Evolutionary conservation across 2,888 invertebrate genomes (phyloP), one percentile per base, ranked within the genome.

Genomic region (Neria commutata): DNA sequence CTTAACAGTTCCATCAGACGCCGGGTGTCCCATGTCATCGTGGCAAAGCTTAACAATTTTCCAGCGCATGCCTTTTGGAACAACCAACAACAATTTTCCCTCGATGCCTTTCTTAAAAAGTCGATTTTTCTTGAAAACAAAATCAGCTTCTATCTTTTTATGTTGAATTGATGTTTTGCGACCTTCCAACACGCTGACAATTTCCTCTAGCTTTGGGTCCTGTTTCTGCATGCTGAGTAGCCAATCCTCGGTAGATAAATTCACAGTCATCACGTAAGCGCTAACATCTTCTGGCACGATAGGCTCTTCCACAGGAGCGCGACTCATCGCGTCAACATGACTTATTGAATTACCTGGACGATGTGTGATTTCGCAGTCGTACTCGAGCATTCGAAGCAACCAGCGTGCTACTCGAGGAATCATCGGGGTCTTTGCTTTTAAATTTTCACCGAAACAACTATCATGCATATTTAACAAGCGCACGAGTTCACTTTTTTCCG

Each of bases 11-110:
- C 56, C 58, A 2, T 62, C 58, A 14, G 56, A 49, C 10, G 54
- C 49, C 11, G 48, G 53, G n/a, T 64, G 64, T 4, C 57, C 64
- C 10, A 53, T 10, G 11, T 64, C 53, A 8, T 64, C 61, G 4
- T 62, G 64, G 29, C 48, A 52, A 4, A 14, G 5, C 19, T 54
- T 56, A 3, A 56, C 56, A 16, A 60, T 42, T 47, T 57, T 26
- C 53, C 60, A 57, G 11, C 57, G 29, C 55, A 59, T 40, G 14
- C 50, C 50, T 2, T 26, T 24, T 1, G 55, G 47, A 21, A 49
- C 23, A 3, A 51, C 59, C 26, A 59, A 8, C 37, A 46, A 2
- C n/a, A 55, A 17, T 16, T 24, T 52, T 1, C 17, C 42, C 1
- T 52, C 56, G n/a, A 40, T 3, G 16, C 17, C 10, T 24, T 42